Base-by-base conservation (phyloP, 2,797 vertebrate genomes). In the Peromyscus aztecus region DNA sequence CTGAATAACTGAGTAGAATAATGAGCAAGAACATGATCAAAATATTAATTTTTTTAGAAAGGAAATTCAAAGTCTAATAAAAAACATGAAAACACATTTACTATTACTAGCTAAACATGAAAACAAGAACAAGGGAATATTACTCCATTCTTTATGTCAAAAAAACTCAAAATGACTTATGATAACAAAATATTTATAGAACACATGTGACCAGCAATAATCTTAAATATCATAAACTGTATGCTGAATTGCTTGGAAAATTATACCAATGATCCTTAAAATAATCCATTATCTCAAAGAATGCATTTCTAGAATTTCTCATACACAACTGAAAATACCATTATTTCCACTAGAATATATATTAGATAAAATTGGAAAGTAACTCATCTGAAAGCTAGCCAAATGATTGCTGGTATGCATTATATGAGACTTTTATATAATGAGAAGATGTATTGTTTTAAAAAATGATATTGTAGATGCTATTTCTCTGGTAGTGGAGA, bases 251-350 rank as follows among this genome's bases (percentile, higher is more conserved):
- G 71, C 52, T 78, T 81, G 34, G 4, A 43, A 83, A 71, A 82
- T 75, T 67, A 37, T 5, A 40, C 14, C 16, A 61, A 27, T 83
- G 46, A 29, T n/a, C 17, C 31, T 93, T 86, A 88, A 90, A 61
- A 81, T 88, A 91, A 24, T n/a, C 61, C 27, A 87, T 86, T 87
- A 76, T 49, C 34, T 37, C 63, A 69, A 69, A 63, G 40, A 63
- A 52, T 90, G 57, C 2, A 81, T 43, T 87, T 77, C 46, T 19
- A 84, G 10, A 92, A 65, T 81, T 90, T 19, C 24, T 55, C n/a
- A 65, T 37, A 90, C 46, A 83, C 77, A 76, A 84, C 65, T 65
- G 14, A 88, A 81, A 93, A 90, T 83, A 83, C 49, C 84, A 46
- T 7, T 90, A 73, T 90, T 92, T 91, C 17, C 67, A 7, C 67